Evolutionary conservation across 2,888 invertebrate genomes (phyloP).

Genomic region (Drosophila histrio): DNA sequence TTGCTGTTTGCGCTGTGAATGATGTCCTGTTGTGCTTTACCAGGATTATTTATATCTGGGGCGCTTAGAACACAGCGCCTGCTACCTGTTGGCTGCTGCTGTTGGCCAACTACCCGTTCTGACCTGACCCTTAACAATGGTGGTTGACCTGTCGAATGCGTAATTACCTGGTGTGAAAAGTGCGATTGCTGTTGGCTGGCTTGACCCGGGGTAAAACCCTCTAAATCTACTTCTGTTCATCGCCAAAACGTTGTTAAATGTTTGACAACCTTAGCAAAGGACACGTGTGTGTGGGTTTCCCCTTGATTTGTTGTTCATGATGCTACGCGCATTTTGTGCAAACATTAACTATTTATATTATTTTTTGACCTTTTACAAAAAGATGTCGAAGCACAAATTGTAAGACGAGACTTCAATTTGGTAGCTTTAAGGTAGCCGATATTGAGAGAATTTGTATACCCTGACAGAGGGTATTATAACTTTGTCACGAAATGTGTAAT

Average conservation of each 20-base stretch:
- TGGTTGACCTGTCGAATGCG: conserved; percentile 36
- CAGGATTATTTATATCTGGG: conserved; percentile 71
- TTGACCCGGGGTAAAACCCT: conserved; percentile 47
- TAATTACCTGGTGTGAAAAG: conserved; percentile 65
- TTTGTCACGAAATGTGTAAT: no score
- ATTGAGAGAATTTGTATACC: no score
- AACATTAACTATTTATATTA: conserved; percentile 54
- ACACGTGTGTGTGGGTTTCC: conserved; percentile 3
- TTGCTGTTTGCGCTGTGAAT: conserved; percentile 57
- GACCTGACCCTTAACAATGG: conserved; percentile 17
- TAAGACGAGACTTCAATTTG: background rate
- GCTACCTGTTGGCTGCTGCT: conserved; percentile 47
- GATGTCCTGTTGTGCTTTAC: conserved; percentile 61
- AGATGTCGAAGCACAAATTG: background rate
- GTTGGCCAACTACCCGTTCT: background rate
- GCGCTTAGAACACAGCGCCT: conserved; percentile 29
- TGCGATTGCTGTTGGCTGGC: background rate
- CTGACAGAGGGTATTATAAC: no score
- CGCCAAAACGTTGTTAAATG: conserved; percentile 23
- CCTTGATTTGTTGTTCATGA: conserved; percentile 27
- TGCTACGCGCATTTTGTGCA: background rate
- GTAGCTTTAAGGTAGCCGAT: no score
- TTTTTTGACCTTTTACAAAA: conserved; percentile 55
- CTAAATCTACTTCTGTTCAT: background rate
- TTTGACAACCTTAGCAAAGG: conserved; percentile 34